These are phyloP conservation scores for Leptopilina clavipes DNA, from an alignment of 1,140 invertebrate species.

Conservation along the genomic window DNA sequence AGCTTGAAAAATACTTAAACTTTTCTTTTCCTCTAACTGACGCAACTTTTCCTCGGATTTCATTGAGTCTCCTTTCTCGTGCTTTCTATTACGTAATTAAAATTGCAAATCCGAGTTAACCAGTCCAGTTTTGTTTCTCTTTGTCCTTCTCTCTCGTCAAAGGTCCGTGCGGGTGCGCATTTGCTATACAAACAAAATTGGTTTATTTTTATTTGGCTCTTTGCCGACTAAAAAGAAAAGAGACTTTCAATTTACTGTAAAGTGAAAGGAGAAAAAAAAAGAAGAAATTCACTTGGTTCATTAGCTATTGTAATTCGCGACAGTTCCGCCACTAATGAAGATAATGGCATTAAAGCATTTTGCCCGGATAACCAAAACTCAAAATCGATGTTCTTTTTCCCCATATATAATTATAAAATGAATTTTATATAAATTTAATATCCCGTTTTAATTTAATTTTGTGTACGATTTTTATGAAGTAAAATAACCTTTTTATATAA, in stretches of 20 bases:
- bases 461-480: no score
- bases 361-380: constrained; percentile 62
- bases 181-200: constrained; percentile 70
- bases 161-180: constrained; percentile 59
- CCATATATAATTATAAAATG: no score
- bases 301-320: constrained; percentile 71
- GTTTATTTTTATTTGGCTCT: constrained; percentile 71
- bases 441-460: no score
- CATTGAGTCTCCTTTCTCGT: constrained; percentile 50
- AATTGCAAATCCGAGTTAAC: constrained; percentile 71
- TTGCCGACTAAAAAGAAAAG: constrained; percentile 55
- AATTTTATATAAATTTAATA: no score
- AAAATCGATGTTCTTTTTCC: no score
- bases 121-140: constrained; percentile 62
- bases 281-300: no score
- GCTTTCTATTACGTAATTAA: constrained; percentile 65
- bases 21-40: constrained; percentile 50
- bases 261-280: constrained; percentile 56
- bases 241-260: constrained; percentile 37
- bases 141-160: constrained; percentile 58
- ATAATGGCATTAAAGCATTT: constrained; percentile 72
- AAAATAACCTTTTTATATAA: no score
- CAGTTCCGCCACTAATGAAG: constrained; percentile 68
- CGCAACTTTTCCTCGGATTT: constrained; percentile 19
- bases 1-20: constrained; percentile 4